These are phyloP conservation scores for Clarias magur DNA, from an alignment of 2,113 vertebrate species.

Conservation along the genomic window DNA sequence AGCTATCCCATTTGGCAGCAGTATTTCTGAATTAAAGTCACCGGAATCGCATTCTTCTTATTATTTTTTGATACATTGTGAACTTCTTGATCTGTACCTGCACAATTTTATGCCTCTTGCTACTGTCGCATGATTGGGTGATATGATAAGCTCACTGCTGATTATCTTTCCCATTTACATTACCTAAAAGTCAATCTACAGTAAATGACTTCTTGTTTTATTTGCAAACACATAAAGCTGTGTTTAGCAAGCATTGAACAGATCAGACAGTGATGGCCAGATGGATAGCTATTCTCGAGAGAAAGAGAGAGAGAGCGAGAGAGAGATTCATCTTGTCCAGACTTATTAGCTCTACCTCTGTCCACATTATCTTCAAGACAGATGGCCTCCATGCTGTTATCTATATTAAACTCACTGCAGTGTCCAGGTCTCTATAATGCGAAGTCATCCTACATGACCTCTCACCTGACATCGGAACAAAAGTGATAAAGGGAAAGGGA, in stretches of 20 bases:
- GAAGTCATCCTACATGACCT: slow-evolving; percentile 2
- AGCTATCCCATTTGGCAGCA: not conserved
- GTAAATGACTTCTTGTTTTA: not conserved
- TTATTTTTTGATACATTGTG: not conserved
- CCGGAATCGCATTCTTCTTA: not conserved
- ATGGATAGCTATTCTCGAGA: slow-evolving; percentile 12
- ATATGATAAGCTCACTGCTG: not conserved
- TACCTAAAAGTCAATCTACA: no score
- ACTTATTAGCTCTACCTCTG: slow-evolving; percentile 10
- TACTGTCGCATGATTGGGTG: not conserved
- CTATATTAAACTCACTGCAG: slow-evolving; percentile 26
- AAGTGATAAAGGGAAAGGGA: not conserved
- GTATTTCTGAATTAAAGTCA: not conserved
- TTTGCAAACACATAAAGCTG: slow-evolving; percentile 18
- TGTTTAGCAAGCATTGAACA: slow-evolving; percentile 11
- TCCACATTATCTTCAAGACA: slow-evolving; percentile 29
- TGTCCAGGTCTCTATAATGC: not conserved
- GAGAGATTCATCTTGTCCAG: not conserved
- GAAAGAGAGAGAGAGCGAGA: not conserved
- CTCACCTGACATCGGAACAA: not conserved
- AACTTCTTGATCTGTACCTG: not conserved
- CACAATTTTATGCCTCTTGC: not conserved
- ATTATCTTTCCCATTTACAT: not conserved
- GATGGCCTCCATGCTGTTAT: slow-evolving; percentile 29
- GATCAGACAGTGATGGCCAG: slow-evolving; percentile 34